phyloP scores from a whole-genome alignment of 2,888 invertebrate genomes.

The Tiphia femorata region DNA sequence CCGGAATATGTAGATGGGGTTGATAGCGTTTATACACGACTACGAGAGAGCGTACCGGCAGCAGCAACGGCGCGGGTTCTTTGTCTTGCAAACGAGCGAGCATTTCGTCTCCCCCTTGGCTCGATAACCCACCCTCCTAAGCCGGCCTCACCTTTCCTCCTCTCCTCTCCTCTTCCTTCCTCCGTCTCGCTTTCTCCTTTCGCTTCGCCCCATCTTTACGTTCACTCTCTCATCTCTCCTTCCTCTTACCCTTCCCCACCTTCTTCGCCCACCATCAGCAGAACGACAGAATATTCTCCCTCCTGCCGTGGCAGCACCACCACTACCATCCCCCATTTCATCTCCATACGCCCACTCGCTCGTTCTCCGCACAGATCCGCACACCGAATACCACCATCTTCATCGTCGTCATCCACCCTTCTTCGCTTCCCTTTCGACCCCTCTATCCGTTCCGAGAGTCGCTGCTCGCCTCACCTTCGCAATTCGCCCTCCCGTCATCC shows the following conservation, averaged over 20 bases:
- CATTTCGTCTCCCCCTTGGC: slow-evolving; percentile 46
- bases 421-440: slow-evolving; percentile 1
- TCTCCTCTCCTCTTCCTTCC: slow-evolving; percentile 2
- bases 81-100: slow-evolving; percentile 64
- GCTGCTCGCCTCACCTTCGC: slow-evolving; percentile 16
- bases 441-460: not conserved
- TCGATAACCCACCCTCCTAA: not conserved
- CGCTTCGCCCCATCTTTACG: slow-evolving; percentile 5
- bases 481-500: slow-evolving; percentile 16
- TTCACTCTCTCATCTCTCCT: slow-evolving; percentile 3
- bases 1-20: slow-evolving; percentile 58
- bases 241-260: not conserved
- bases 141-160: slow-evolving; percentile 24
- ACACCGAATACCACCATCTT: slow-evolving; percentile 1
- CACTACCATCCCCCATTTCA: not conserved
- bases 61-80: slow-evolving; percentile 56
- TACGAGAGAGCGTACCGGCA: slow-evolving; percentile 53
- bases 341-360: slow-evolving; percentile 19
- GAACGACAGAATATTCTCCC: not conserved
- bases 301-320: no score
- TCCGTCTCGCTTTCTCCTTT: slow-evolving; percentile 10
- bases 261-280: not conserved
- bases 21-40: slow-evolving; percentile 62
- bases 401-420: not conserved
- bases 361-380: slow-evolving; percentile 16